Percentiles rank a stretch among this genome's conserved stretches.
Evolutionary conservation across 2,888 invertebrate genomes (phyloP).

Genomic region (Chirona hameri): DNA sequence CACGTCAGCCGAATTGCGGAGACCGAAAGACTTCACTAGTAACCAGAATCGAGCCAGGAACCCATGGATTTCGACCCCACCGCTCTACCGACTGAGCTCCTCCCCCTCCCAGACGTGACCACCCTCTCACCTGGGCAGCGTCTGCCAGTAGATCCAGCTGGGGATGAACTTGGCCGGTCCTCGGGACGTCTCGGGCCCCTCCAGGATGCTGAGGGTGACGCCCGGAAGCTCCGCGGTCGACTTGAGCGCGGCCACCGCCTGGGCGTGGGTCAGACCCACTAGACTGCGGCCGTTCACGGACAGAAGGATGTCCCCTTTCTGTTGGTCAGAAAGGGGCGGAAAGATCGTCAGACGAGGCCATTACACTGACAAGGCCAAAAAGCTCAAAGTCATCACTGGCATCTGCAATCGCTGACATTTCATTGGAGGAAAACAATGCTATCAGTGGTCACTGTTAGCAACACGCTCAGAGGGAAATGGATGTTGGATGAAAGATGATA

Average conservation of each 20-base stretch:
- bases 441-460: no score
- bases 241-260: conserved; percentile 50
- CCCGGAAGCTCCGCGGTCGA: conserved; percentile 45
- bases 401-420: no score
- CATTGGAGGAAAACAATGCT: no score
- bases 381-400: no score
- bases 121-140: conserved; percentile 49
- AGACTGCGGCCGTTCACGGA: conserved; percentile 49
- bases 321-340: conserved; percentile 37
- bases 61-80: no score
- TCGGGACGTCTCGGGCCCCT: conserved; percentile 49
- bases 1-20: no score
- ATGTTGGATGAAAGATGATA: no score
- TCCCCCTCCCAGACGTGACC: conserved; percentile 46
- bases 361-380: no score
- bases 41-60: conserved; percentile 45
- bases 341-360: background rate
- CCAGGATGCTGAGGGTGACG: conserved; percentile 48
- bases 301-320: conserved; percentile 52
- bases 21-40: no score
- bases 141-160: conserved; percentile 53
- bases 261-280: conserved; percentile 49
- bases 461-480: no score
- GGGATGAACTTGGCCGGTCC: conserved; percentile 50
- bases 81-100: no score